Conservation (phyloP, 2,113 vertebrate genomes). For the Capreolus pygargus region DNA sequence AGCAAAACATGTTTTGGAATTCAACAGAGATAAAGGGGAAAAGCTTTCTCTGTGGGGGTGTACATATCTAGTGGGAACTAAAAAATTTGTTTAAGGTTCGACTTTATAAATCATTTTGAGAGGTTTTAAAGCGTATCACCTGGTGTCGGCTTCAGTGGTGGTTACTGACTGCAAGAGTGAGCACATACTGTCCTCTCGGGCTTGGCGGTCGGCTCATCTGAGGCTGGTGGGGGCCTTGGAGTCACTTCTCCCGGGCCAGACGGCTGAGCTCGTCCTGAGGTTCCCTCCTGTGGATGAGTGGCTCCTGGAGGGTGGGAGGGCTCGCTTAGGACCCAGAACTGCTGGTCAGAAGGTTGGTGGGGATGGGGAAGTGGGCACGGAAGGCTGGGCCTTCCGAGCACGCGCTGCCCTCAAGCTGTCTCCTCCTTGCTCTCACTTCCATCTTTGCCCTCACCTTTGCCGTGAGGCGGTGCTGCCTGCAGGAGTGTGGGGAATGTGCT, state of each 20-base stretch:
- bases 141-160: neutral
- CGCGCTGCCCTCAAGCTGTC: neutral
- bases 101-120: neutral
- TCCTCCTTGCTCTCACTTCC: neutral
- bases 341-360: neutral
- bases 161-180: neutral
- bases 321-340: neutral
- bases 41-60: neutral
- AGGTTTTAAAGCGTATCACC: neutral
- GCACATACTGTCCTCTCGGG: neutral
- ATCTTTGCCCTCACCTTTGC: neutral
- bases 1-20: neutral
- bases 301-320: too few species aligned
- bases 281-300: neutral
- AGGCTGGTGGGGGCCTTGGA: accelerated
- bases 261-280: too few species aligned
- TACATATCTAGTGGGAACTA: neutral
- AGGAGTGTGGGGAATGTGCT: neutral
- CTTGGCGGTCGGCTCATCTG: accelerated
- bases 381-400: neutral
- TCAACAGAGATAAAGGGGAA: neutral
- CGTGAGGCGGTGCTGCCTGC: accelerated
- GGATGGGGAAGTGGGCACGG: neutral
- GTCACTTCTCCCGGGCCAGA: accelerated
- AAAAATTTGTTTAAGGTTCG: neutral